A percentile compares a stretch with the other conserved stretches of the same genome.
Evolutionary conservation across 2,113 vertebrate genomes (phyloP).

Genomic region (Xenopus borealis): DNA sequence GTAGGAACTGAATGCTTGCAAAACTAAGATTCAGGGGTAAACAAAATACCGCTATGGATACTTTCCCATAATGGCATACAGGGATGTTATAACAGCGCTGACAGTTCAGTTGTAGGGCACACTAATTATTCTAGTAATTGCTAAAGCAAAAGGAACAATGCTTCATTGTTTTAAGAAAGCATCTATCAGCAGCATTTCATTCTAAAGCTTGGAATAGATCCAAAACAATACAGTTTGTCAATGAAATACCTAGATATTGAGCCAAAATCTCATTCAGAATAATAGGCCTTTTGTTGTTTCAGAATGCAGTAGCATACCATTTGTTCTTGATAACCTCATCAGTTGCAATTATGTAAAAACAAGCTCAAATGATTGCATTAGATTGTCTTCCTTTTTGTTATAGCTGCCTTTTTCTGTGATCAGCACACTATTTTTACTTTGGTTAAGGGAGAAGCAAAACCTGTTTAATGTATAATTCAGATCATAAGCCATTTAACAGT

Average conservation of each 20-base stretch:
- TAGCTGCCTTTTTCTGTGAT: not conserved
- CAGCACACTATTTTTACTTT: not conserved
- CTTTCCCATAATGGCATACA: not conserved
- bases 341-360: not conserved
- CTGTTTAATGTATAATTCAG: too few relatives aligned
- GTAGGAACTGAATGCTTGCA: too few relatives aligned
- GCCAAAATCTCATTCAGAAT: not conserved
- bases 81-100: not conserved
- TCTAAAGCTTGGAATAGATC: not conserved
- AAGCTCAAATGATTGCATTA: not conserved
- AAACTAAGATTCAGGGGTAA: not conserved
- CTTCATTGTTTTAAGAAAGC: fast-evolving
- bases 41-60: not conserved
- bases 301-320: too few relatives aligned
- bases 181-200: not conserved
- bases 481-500: too few relatives aligned
- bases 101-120: not conserved
- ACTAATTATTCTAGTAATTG: not conserved
- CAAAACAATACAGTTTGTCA: not conserved
- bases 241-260: slow-evolving; percentile 3
- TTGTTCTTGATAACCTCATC: not conserved
- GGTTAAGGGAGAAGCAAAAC: too few relatives aligned
- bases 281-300: not conserved
- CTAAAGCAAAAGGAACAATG: slow-evolving; percentile 22
- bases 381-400: not conserved